Evolutionary conservation across 2,888 invertebrate genomes (phyloP), one percentile per base, ranked within the genome.

Genomic region (Drosophila mercatorum): DNA sequence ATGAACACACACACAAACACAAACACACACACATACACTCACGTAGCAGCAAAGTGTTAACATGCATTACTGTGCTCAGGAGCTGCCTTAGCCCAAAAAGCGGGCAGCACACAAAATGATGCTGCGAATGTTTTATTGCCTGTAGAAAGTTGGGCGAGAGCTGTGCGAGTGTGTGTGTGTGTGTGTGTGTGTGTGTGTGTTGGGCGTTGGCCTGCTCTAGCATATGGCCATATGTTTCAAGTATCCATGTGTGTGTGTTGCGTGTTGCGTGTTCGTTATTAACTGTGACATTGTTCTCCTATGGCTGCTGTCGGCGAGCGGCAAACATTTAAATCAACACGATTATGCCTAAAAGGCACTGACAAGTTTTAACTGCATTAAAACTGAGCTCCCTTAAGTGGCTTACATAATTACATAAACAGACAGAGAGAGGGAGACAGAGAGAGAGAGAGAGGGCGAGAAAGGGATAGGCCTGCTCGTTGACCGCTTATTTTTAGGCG

Each of bases 311-410:
- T 46, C 75, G 43, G 43, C 43, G 44, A 56, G 61, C 59, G n/a
- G 47, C 46, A 63, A 67, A 63, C 72, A 53, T 77, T 88, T 86
- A 86, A 86, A 88, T 88, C 83, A 75, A 86, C 81, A 77, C 71
- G 81, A 74, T 81, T 86, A 80, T 83, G 72, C 79, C 79, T 77
- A 59, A 70, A 70, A 78, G 67, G 51, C 69, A 41, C 80, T 73
- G 78, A 78, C 81, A 88, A 77, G 69, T 88, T 88, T 86, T 74
- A 86, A 83, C 75, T 79, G 72, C 87, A 83, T 81, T 86, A 81
- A 84, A 87, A 84, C 70, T 75, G 38, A 66, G 60, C 74, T 78
- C 47, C 64, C 75, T 51, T 78, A 78, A 78, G 79, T 79, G 77
- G 77, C 77, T 78, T 79, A 78, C 64, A 78, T 78, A 75, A 78